Evolutionary conservation across 2,797 vertebrate genomes (phyloP).

Genomic region (Carcharodon carcharias): DNA sequence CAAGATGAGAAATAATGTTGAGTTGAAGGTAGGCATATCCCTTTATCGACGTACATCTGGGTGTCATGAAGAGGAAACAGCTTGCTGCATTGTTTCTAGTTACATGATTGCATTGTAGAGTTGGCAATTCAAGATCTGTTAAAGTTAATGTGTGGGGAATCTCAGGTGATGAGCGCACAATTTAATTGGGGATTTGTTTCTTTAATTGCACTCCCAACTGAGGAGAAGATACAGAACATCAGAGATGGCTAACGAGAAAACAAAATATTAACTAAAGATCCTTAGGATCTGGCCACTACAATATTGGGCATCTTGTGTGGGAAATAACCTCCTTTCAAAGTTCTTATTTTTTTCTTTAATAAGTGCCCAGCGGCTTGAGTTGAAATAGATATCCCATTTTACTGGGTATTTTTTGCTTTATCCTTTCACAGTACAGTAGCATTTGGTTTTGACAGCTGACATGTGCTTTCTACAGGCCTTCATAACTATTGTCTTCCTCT

Average conservation of each 20-base stretch:
- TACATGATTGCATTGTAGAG: not conserved
- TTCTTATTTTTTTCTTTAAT: not conserved
- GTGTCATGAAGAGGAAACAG: not conserved
- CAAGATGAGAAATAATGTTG: not conserved
- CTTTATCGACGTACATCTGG: not conserved
- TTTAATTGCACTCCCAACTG: not conserved
- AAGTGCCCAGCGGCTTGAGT: not conserved
- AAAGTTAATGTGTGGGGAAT: not conserved
- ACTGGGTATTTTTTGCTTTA: constrained; percentile 40
- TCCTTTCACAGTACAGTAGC: constrained; percentile 38
- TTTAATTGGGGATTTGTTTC: not conserved
- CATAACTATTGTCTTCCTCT: constrained; percentile 37
- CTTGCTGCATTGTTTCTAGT: not conserved
- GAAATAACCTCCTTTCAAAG: not conserved
- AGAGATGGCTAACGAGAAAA: not conserved
- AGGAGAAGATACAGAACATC: not conserved
- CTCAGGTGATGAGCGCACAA: not conserved
- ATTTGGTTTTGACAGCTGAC: constrained; percentile 30
- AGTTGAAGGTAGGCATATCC: not conserved
- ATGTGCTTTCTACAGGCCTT: constrained; percentile 34
- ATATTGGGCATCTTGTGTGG: not conserved
- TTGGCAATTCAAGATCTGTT: not conserved
- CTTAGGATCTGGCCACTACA: not conserved
- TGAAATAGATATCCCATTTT: not conserved
- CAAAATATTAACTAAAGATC: not conserved